These are phyloP conservation scores for Lysandra coridon DNA, from an alignment of 2,888 invertebrate species.

Conservation along the genomic window DNA sequence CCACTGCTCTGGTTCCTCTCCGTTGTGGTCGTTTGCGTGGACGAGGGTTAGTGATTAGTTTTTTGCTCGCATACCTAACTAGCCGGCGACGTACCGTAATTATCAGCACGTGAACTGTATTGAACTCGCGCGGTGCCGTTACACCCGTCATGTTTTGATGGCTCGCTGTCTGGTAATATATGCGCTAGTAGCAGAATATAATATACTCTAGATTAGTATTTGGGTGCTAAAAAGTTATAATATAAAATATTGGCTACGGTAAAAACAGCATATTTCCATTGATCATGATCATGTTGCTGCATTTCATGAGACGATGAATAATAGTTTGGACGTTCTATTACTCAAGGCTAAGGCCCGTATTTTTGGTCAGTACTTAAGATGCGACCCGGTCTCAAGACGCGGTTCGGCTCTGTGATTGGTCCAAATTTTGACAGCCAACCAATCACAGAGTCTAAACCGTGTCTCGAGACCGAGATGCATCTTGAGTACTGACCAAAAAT, in stretches of 20 bases:
- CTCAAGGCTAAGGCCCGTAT: no score
- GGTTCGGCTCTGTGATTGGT: no score
- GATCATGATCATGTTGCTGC: no score
- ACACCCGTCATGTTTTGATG: conserved; percentile 1
- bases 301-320: no score
- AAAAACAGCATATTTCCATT: no score
- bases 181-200: not conserved
- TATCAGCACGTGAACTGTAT: conserved; percentile 6
- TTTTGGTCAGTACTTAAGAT: no score
- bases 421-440: no score
- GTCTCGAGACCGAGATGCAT: no score
- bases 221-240: not conserved
- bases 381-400: no score
- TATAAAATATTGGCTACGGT: not conserved
- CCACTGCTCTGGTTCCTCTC: not conserved
- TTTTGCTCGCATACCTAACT: conserved; percentile 21
- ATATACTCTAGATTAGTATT: not conserved
- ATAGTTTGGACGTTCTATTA: no score
- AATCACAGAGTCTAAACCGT: no score
- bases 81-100: conserved; percentile 4
- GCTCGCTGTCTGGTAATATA: not conserved
- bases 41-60: not conserved
- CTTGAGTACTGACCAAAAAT: no score
- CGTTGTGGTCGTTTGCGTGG: conserved; percentile 4
- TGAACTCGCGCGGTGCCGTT: conserved; percentile 23